Conservation (phyloP, 2,797 vertebrate species). For the Sebastes wilsoni region DNA sequence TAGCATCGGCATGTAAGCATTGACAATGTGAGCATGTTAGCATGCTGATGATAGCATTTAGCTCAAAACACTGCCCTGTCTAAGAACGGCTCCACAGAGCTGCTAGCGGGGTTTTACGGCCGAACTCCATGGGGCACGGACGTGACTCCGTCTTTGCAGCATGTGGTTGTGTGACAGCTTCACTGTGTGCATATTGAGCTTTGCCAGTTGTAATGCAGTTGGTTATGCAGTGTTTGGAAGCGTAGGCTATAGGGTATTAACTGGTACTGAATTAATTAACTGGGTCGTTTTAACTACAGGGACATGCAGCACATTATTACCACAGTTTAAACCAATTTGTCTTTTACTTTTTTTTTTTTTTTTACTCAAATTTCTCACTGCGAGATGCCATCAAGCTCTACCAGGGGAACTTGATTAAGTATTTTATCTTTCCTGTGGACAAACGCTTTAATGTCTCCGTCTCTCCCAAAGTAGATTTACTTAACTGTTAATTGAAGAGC, state of each 20-base stretch:
- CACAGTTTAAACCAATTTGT: background rate
- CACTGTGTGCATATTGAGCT: background rate
- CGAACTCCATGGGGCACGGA: too few species aligned
- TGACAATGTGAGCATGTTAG: background rate
- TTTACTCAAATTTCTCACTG: background rate
- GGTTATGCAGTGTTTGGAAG: background rate
- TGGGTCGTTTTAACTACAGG: background rate
- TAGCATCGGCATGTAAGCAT: background rate
- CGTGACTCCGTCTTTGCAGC: too few species aligned
- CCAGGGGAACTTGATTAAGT: background rate
- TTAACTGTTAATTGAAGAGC: constrained; percentile 1
- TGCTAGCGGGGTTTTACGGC: background rate
- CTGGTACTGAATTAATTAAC: background rate
- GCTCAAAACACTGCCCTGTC: background rate
- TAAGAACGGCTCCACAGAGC: background rate
- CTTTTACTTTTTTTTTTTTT: background rate
- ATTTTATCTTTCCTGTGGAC: background rate
- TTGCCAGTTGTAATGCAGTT: background rate
- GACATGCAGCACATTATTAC: background rate
- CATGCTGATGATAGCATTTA: background rate
- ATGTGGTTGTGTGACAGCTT: too few species aligned
- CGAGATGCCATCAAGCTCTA: background rate
- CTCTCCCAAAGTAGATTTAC: background rate
- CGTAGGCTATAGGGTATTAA: background rate
- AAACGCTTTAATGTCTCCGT: background rate